Evolutionary conservation across 2,797 vertebrate genomes (phyloP), one percentile per base, ranked within the genome.

Genomic region (Anolis apletophallus): DNA sequence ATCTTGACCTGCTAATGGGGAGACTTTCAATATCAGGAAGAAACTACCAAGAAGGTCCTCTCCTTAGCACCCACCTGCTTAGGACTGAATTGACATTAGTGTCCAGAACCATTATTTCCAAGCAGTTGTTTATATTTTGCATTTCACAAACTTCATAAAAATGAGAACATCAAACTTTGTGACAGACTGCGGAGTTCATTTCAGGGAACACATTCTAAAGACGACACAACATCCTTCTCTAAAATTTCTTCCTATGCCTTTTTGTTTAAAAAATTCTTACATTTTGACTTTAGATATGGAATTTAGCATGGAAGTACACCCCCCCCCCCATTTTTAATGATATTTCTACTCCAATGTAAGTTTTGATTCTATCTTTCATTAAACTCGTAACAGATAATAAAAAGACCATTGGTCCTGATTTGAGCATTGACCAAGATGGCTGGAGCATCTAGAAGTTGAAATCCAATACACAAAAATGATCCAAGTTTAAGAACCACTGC

Each of bases 51-150:
- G 71, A 46, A 23, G 16, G 17, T 6, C 17, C 17, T 36, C 32
- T 46, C 19, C 19, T 73, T 73, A 46, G 71, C 3, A 40, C 34
- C 34, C 12, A 40, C 8, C 36, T 23, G 21, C 36, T 23, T 71
- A 29, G 26, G 61, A 64, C 3, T 29, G 10, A 9, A 29, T 29
- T 64, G 61, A 64, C 29, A 12, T 14, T 79, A 12, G 7, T 79
- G 34, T 61, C 6, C 3, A 17, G 61, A 61, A 3, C 23, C 23
- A 40, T 59, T 1, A 21, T 9, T 1, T 89, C 32, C 75, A 80
- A 87, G n/a, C 81, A 89, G 50, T 68, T 85, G 89, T 34, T 1
- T 12, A 86, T 73, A 78, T 73, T 5, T 54, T 72, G 77, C 52
- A 75, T 46, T 36, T 55, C 59, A 83, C 69, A 14, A 11, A 89